Base-by-base conservation (phyloP, 2,888 invertebrate species). In the Tetropium fuscum region DNA sequence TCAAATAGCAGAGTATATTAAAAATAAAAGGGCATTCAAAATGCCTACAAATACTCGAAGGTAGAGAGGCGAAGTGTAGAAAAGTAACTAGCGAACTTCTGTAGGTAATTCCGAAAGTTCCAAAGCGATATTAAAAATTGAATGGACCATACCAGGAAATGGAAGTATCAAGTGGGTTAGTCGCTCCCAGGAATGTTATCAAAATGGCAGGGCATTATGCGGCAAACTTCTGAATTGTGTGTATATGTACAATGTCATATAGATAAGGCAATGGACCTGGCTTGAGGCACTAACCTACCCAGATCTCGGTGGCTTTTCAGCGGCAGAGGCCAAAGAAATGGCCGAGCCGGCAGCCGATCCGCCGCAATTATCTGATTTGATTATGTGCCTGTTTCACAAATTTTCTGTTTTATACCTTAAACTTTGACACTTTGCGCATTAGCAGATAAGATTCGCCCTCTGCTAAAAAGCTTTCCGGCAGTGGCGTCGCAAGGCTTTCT, bases 91-190 rank as follows among this genome's bases (percentile, higher is more conserved):
- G 36, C 44, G 22, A 66, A 68, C 66, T 68, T 63, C 64, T 63
- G 63, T 65, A 62, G 65, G 64, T 68, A 67, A 70, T 70, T 64
- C 65, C 56, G 41, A 64, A 69, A 63, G 56, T 69, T 68, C 58
- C 54, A 57, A 61, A 64, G 60, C 63, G 66, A 63, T 71, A 71
- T 71, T 71, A 69, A 71, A 69, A 68, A 69, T 67, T 69, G 69
- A 69, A 68, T 65, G 61, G 63, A 63, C 58, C 65, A 63, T 66
- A 64, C 53, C 60, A 64, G 71, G 66, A 71, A 69, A 69, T 66
- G 49, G 66, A 63, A 67, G 68, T 69, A 69, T 69, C 68, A 66
- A 69, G 66, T 68, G 66, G 69, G 49, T 51, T 49, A 51, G 45
- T 55, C 53, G 60, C 64, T 63, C 63, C 58, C 69, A 58, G 54